phyloP scores from a whole-genome alignment of 2,797 vertebrate genomes.

The Chanos chanos region DNA sequence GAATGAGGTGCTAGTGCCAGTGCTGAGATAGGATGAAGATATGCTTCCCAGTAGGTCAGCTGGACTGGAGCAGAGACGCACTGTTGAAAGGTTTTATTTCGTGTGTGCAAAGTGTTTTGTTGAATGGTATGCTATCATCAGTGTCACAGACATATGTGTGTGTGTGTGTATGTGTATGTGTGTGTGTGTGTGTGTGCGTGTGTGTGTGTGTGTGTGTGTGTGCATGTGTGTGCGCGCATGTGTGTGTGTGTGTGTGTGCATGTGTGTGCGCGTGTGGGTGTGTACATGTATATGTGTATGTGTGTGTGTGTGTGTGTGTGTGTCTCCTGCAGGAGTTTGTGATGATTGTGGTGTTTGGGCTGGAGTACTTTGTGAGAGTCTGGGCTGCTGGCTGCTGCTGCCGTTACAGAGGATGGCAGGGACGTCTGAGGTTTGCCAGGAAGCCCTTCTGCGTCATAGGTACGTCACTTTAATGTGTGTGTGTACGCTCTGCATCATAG shows the following conservation, averaged over 20 bases:
- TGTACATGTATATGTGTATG: not conserved
- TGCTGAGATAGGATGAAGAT: no score
- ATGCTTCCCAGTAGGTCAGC: no score
- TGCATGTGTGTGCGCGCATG: conserved; percentile 50
- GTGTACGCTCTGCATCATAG: not conserved
- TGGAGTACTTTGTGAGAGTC: conserved; percentile 90
- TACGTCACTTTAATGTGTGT: conserved; percentile 45
- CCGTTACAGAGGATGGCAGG: conserved; percentile 95
- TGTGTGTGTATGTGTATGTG: no score
- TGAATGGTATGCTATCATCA: no score
- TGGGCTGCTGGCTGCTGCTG: conserved; percentile 97
- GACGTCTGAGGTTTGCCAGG: conserved; percentile 90
- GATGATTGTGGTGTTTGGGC: conserved; percentile 96
- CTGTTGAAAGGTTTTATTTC: no score
- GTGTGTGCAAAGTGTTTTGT: no score
- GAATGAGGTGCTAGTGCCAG: no score
- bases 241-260: no score
- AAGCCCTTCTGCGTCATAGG: conserved; percentile 98
- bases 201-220: no score
- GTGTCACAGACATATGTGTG: no score
- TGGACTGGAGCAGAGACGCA: no score
- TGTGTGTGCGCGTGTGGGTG: not conserved
- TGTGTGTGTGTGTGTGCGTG: no score
- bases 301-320: conserved; percentile 13
- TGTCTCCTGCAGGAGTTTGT: conserved; percentile 83